These are phyloP conservation scores for Pluvianellus socialis DNA, from an alignment of 2,113 vertebrate species.

Conservation along the genomic window DNA sequence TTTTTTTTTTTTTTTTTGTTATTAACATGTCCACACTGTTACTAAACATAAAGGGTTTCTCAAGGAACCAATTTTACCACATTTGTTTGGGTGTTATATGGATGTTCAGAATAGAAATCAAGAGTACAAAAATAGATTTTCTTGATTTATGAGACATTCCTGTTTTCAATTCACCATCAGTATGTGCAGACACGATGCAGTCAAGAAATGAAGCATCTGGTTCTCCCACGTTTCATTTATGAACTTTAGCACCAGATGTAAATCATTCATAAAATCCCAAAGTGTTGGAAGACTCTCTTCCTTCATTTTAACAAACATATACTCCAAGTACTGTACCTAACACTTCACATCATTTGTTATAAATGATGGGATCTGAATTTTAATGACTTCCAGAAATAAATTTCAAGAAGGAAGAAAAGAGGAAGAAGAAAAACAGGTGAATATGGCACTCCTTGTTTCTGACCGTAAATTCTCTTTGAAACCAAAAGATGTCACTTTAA, in stretches of 20 bases:
- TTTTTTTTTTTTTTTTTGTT: not conserved
- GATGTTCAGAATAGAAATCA: constrained; percentile 74
- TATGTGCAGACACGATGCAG: constrained; percentile 73
- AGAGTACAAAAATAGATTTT: constrained; percentile 73
- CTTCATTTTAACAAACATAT: constrained; percentile 72
- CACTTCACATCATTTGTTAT: constrained; percentile 67
- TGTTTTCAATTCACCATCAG: constrained; percentile 76
- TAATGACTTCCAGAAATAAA: constrained; percentile 64
- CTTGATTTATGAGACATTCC: constrained; percentile 76
- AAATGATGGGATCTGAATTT: constrained; percentile 69
- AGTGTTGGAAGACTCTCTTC: constrained; percentile 69
- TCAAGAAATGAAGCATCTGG: constrained; percentile 78
- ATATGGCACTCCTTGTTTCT: not conserved
- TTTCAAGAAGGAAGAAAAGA: constrained; percentile 17
- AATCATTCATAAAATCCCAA: constrained; percentile 80
- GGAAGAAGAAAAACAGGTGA: constrained; percentile 20
- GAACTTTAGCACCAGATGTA: constrained; percentile 83
- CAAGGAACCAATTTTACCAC: constrained; percentile 67
- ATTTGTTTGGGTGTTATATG: constrained; percentile 70
- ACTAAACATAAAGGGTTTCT: constrained; percentile 70
- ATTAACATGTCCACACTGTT: constrained; percentile 62
- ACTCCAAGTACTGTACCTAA: constrained; percentile 64
- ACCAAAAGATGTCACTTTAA: constrained; percentile 29
- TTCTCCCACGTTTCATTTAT: constrained; percentile 74
- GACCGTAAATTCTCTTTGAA: constrained; percentile 22